These are phyloP conservation scores for Dugesia japonica DNA, from an alignment of 2,888 invertebrate species.

Conservation along the genomic window DNA sequence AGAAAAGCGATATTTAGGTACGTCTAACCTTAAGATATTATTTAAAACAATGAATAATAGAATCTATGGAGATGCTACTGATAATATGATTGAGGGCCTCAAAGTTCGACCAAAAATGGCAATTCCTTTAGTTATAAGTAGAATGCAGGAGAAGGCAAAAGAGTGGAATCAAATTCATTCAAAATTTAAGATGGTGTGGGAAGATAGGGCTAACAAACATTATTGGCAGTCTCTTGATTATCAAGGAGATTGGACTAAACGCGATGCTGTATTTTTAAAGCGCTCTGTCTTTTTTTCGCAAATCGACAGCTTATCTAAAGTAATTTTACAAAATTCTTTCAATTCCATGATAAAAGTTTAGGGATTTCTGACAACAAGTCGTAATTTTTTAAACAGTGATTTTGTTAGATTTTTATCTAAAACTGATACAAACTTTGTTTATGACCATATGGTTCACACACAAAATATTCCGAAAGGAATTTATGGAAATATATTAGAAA, in stretches of 20 bases:
- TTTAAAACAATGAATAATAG: background rate
- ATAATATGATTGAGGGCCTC: background rate
- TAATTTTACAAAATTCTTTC: background rate
- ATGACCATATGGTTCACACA: background rate
- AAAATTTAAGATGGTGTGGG: background rate
- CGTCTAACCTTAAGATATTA: no score
- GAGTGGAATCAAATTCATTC: slow-evolving; percentile 11
- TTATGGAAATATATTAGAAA: background rate
- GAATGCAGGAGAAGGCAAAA: slow-evolving; percentile 1
- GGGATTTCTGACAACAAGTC: background rate
- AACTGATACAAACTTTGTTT: background rate
- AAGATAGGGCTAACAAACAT: slow-evolving; percentile 1
- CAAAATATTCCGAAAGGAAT: background rate
- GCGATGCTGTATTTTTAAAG: background rate
- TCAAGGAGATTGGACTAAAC: background rate
- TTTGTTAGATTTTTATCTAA: background rate
- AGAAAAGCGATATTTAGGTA: background rate
- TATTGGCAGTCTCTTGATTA: background rate
- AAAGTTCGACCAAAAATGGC: slow-evolving; percentile 11
- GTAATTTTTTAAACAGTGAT: background rate
- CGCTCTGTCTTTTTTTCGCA: background rate
- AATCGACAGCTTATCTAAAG: slow-evolving; percentile 7
- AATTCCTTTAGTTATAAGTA: background rate
- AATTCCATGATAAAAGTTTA: background rate
- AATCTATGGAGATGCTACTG: background rate